Conservation (phyloP, 2,113 vertebrate genomes). For the Cynopterus brachyotis region DNA sequence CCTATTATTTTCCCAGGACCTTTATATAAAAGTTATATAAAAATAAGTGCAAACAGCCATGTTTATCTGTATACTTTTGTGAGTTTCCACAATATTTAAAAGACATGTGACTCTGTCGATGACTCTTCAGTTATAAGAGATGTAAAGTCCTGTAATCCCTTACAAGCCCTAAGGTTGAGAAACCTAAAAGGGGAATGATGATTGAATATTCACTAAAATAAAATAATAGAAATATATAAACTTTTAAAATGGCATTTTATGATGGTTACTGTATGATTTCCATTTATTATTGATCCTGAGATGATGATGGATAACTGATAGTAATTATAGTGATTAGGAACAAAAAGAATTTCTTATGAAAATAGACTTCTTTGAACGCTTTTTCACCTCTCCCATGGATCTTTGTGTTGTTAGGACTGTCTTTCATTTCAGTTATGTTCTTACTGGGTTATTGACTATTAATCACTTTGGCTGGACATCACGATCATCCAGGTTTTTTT, state of each 20-base stretch:
- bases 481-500: background rate
- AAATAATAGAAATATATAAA: slow-evolving; percentile 13
- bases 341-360: slow-evolving; percentile 27
- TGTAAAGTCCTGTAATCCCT: background rate
- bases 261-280: background rate
- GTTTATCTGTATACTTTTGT: background rate
- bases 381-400: background rate
- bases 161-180: background rate
- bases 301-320: background rate
- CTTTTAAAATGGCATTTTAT: slow-evolving; percentile 9
- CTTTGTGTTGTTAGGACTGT: background rate
- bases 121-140: background rate
- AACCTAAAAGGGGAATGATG: background rate
- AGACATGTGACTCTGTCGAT: background rate
- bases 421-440: slow-evolving; percentile 24
- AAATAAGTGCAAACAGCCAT: background rate
- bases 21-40: background rate
- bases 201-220: slow-evolving; percentile 41
- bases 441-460: background rate
- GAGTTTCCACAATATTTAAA: background rate
- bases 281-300: background rate
- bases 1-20: background rate
- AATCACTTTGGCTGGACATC: background rate
- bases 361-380: background rate
- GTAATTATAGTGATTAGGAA: background rate